Conservation (phyloP, 2,888 invertebrate species). For the Ochropleura plecta region DNA sequence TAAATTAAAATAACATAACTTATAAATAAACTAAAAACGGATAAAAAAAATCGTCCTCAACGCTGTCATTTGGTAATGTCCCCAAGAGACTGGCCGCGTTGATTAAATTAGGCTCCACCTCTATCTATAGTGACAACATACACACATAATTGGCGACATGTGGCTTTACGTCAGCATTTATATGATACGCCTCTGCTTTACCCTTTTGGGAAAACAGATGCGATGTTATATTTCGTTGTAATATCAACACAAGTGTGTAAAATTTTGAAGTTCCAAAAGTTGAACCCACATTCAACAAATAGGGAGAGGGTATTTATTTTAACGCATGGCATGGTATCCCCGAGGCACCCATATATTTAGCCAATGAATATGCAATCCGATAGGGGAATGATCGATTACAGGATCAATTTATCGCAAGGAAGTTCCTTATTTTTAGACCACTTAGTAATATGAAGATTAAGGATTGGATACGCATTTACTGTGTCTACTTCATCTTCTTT, state of each 20-base stretch:
- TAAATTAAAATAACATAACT: too few species aligned
- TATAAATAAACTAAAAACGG: too few species aligned
- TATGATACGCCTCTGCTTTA: not conserved
- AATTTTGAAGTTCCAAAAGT: not conserved
- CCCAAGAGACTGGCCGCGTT: too few species aligned
- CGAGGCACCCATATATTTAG: conserved; percentile 49
- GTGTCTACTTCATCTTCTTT: not conserved
- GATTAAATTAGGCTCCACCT: too few species aligned
- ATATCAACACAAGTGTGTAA: not conserved
- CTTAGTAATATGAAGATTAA: conserved; percentile 3
- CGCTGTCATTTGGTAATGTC: too few species aligned
- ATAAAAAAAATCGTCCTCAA: too few species aligned
- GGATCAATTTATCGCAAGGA: conserved; percentile 10
- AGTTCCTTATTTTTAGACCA: conserved; percentile 27
- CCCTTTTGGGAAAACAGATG: not conserved
- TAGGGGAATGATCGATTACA: conserved; percentile 20
- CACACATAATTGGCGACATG: not conserved
- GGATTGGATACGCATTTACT: not conserved
- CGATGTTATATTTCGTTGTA: too few species aligned
- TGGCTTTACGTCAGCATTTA: not conserved
- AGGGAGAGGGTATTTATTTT: conserved; percentile 16
- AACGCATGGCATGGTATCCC: conserved; percentile 17
- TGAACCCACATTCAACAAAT: conserved; percentile 13
- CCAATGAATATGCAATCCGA: conserved; percentile 41
- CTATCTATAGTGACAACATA: too few species aligned